Evolutionary conservation across 2,113 vertebrate species (phyloP).

Genomic region (Sardina pilchardus): DNA sequence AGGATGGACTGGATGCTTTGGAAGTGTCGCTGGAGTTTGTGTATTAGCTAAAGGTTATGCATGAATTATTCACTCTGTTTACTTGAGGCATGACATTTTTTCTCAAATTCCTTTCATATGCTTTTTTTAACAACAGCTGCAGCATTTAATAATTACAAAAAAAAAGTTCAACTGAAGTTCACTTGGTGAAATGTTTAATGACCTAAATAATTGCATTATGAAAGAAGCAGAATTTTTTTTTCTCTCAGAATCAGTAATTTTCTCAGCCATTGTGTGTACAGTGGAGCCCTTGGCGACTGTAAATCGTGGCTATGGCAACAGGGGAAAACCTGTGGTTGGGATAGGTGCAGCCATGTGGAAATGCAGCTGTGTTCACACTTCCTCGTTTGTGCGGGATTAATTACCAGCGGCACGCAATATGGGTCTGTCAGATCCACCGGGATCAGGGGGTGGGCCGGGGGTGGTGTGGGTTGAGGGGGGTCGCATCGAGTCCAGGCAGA

Average conservation of each 20-base stretch:
- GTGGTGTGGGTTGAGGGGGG: background rate
- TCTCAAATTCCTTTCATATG: background rate
- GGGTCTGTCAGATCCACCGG: conserved; percentile 33
- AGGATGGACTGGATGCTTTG: background rate
- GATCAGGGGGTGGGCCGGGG: conserved; percentile 25
- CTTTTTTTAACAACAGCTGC: background rate
- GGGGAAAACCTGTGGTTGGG: background rate
- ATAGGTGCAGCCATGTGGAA: conserved; percentile 42
- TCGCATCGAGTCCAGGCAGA: conserved; percentile 35
- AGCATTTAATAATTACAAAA: background rate
- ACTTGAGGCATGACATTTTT: background rate
- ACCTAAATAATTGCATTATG: conserved; percentile 7
- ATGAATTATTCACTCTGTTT: background rate
- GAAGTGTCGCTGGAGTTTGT: background rate
- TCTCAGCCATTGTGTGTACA: background rate
- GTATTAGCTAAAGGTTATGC: conserved; percentile 12
- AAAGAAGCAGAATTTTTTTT: background rate
- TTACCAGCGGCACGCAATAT: conserved; percentile 34
- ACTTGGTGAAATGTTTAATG: background rate
- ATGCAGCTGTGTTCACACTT: conserved; percentile 47
- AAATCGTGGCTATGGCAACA: conserved; percentile 9
- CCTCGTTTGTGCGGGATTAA: conserved; percentile 54
- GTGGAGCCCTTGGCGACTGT: background rate
- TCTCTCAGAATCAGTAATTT: background rate
- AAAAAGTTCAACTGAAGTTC: conserved; percentile 8